Evolutionary conservation across 2,797 vertebrate species (phyloP).

Genomic region (Cheirogaleus major): DNA sequence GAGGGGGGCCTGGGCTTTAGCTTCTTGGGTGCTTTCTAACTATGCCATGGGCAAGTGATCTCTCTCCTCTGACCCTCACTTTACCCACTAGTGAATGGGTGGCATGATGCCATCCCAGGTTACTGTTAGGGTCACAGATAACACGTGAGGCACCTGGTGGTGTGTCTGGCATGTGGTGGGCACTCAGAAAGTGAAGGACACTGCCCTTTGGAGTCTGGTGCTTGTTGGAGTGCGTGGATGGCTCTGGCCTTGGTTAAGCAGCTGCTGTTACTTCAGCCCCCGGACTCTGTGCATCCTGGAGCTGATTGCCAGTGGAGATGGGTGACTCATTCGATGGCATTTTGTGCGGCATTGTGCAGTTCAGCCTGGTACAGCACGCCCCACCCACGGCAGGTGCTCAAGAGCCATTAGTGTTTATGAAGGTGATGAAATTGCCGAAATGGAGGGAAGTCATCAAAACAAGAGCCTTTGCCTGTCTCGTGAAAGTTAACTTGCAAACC

Average conservation of each 20-base stretch:
- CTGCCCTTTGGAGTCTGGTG: neutral
- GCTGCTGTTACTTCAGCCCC: neutral
- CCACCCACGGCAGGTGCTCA: neutral
- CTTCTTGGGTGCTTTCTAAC: neutral
- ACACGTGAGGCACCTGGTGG: accelerated
- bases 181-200: neutral
- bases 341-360: neutral
- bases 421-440: neutral
- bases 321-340: neutral
- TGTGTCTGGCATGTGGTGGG: accelerated
- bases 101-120: neutral
- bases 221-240: neutral
- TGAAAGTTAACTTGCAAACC: slow-evolving; percentile 42
- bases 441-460: slow-evolving; percentile 23
- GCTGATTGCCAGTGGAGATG: neutral
- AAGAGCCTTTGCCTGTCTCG: slow-evolving; percentile 16
- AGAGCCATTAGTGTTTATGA: slow-evolving; percentile 29
- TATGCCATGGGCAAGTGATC: neutral
- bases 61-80: neutral
- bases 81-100: too few species aligned
- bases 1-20: too few species aligned
- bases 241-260: neutral
- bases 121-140: too few species aligned
- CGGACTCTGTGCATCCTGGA: neutral
- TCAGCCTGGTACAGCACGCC: neutral